Percentiles rank a stretch among this genome's conserved stretches.
These are phyloP conservation scores for Drosophila engyochracea DNA, from an alignment of 2,888 invertebrate genomes.

Conservation along the genomic window DNA sequence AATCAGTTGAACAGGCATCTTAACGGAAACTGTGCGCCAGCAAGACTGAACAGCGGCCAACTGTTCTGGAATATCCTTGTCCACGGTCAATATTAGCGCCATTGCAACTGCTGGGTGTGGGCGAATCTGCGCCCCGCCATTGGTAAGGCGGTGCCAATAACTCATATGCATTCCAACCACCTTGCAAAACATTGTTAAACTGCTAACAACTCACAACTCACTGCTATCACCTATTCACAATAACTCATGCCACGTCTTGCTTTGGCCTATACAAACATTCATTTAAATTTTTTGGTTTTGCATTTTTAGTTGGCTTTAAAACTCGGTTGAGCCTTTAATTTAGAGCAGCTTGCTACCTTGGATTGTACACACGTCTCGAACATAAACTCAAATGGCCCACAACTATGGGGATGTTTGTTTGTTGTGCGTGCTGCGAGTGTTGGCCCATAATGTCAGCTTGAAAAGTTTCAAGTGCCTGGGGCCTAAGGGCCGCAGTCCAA, in stretches of 20 bases:
- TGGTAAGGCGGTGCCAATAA: constrained; percentile 80
- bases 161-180: constrained; percentile 3
- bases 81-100: constrained; percentile 86
- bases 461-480: constrained; percentile 60
- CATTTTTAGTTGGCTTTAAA: constrained; percentile 11
- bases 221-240: not conserved
- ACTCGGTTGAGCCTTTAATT: not conserved
- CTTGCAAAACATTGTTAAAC: not conserved
- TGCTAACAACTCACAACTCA: constrained; percentile 4
- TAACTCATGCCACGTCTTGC: constrained; percentile 35
- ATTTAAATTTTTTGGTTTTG: not conserved
- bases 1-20: not conserved
- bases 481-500: constrained; percentile 30
- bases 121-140: constrained; percentile 86
- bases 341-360: not conserved
- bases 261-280: constrained; percentile 14
- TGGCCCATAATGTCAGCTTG: constrained; percentile 37
- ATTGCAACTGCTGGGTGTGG: constrained; percentile 86
- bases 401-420: constrained; percentile 22
- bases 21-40: constrained; percentile 6
- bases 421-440: constrained; percentile 51
- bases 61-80: constrained; percentile 77
- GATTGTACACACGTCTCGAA: constrained; percentile 7
- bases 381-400: constrained; percentile 24
- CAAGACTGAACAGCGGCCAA: constrained; percentile 70